A percentile compares a stretch with the other conserved stretches of the same genome.
Evolutionary conservation across 1,140 invertebrate species (phyloP).

Genomic region (Caenorhabditis remanei): DNA sequence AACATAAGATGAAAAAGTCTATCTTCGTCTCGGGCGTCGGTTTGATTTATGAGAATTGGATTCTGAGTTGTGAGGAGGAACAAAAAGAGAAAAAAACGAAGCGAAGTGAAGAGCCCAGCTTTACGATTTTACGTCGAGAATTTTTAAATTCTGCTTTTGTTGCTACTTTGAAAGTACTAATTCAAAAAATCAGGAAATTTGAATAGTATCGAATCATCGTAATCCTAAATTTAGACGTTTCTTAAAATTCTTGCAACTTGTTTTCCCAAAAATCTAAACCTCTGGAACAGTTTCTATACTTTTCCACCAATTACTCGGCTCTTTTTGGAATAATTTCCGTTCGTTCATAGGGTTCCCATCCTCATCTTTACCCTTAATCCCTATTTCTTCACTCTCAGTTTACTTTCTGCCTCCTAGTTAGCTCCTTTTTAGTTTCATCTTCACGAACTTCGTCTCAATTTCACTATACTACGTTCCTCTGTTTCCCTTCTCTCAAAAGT

Average conservation of each 20-base stretch:
- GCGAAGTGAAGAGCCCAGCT: background rate
- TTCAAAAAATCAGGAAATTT: no score
- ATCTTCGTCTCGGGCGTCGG: background rate
- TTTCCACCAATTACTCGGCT: no score
- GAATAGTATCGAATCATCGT: no score
- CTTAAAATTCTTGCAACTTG: no score
- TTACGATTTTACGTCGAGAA: background rate
- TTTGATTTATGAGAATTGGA: slow-evolving; percentile 57
- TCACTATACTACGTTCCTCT: slow-evolving; percentile 18
- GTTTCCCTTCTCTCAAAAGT: background rate
- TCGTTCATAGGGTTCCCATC: slow-evolving; percentile 2
- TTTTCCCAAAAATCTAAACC: no score
- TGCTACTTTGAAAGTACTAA: background rate
- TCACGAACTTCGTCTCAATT: slow-evolving; percentile 52
- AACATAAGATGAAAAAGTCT: slow-evolving; percentile 12
- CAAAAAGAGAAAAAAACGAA: slow-evolving; percentile 6
- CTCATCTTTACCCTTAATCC: slow-evolving; percentile 38
- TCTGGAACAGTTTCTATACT: no score
- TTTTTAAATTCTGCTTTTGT: background rate
- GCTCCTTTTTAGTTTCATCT: slow-evolving; percentile 48
- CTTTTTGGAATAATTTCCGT: background rate
- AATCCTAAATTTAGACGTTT: no score
- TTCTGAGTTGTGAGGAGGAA: slow-evolving; percentile 25
- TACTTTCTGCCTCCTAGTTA: slow-evolving; percentile 12
- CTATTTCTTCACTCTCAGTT: slow-evolving; percentile 20